A percentile compares a stretch with the other conserved stretches of the same genome.
Evolutionary conservation across 2,797 vertebrate genomes (phyloP).

Genomic region (Channallabes apus): DNA sequence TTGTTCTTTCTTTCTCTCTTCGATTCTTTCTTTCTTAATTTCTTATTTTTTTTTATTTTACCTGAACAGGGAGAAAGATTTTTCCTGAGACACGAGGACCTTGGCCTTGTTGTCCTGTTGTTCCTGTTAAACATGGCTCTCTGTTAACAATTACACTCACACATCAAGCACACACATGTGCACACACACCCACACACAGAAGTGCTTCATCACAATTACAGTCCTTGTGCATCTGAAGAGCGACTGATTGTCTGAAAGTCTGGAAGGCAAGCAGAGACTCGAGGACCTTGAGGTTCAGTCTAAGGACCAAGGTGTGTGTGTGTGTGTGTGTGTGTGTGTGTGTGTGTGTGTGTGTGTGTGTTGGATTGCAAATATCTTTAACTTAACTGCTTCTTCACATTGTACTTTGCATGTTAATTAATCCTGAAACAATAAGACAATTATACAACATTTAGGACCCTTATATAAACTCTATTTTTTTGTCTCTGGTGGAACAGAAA

Average conservation of each 20-base stretch:
- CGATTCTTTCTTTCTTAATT: background rate
- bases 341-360: background rate
- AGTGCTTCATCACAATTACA: conserved; percentile 35
- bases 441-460: background rate
- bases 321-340: background rate
- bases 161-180: conserved; percentile 12
- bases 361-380: background rate
- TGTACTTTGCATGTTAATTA: background rate
- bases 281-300: background rate
- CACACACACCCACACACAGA: conserved; percentile 6
- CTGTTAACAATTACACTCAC: background rate
- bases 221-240: conserved; percentile 32
- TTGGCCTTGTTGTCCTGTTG: conserved; percentile 12
- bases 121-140: background rate
- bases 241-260: conserved; percentile 35
- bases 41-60: background rate
- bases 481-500: background rate
- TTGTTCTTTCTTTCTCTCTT: background rate
- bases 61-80: background rate
- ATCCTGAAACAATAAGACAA: background rate
- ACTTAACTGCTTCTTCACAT: background rate
- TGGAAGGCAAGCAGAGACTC: background rate
- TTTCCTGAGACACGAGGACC: background rate
- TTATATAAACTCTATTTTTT: background rate
- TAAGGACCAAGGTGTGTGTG: background rate